Evolutionary conservation across 1,140 invertebrate species (phyloP), one percentile per base, ranked within the genome.

Genomic region (Zeugodacus cucurbitae): DNA sequence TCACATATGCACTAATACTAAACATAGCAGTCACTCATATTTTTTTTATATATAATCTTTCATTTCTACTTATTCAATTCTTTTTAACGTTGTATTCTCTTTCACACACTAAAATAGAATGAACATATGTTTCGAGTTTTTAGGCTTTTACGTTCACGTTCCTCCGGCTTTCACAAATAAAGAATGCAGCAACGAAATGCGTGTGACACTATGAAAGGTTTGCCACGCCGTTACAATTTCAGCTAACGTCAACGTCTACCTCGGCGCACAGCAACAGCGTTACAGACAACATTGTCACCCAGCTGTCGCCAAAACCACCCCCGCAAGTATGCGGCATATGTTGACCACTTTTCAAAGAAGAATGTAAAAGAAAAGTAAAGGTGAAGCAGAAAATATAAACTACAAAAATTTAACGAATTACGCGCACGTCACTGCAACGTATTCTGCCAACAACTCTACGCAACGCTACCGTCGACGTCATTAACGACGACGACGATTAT

Each of bases 341-440:
- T 82, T 82, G 44, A 44, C 74, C 41, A 82, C 74, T 82, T 82
- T 82, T 82, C 74, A 82, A 22, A n/a, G n/a, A 48, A 82, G 29
- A 32, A 32, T 70, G 26, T 70, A 70, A 37, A 70, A 70, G 74
- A 82, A 82, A 82, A 82, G 74, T 29, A 82, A 82, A 48, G 74
- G 74, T 48, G n/a, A 74, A 22, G 20, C 34, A 22, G 32, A 74
- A 74, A 70, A 70, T 1, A 3, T 8, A 20, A n/a, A 48, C 26
- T 10, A 22, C 41, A 82, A 82, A 41, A 48, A 54, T n/a, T n/a
- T n/a, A 44, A 22, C 4, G n/a, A 41, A 74, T 5, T 26, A n/a
- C 1, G 4, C 37, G 37, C 22, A 82, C 8, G 34, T 22, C 74
- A 82, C 20, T 48, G 10, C n/a, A 14, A 7, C 37, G 41, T 32